phyloP scores from a whole-genome alignment of 2,888 invertebrate genomes.

The Chrysolina americana region DNA sequence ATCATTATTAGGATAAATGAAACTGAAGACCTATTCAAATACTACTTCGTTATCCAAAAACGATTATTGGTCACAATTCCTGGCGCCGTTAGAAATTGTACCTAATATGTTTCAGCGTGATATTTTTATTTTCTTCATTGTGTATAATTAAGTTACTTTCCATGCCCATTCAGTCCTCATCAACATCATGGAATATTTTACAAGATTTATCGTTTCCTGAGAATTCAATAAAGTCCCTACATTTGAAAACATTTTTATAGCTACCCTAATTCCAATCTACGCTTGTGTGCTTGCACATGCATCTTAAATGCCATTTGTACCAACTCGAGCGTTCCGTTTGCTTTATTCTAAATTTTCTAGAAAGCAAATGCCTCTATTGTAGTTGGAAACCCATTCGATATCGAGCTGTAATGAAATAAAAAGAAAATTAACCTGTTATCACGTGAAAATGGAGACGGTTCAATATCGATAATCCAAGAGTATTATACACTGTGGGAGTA shows the following conservation, averaged over 20 bases:
- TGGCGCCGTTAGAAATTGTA: no score
- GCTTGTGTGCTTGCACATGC: not conserved
- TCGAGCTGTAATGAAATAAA: not conserved
- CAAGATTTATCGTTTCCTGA: not conserved
- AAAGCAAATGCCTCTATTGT: not conserved
- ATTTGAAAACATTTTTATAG: not conserved
- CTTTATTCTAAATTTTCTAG: not conserved
- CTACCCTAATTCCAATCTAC: not conserved
- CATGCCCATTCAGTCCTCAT: no score
- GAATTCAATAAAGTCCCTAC: not conserved
- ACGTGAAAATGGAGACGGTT: not conserved
- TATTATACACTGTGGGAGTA: no score
- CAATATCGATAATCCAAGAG: not conserved
- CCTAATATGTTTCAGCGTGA: no score
- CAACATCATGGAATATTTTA: no score
- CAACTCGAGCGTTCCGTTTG: not conserved
- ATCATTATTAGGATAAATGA: no score
- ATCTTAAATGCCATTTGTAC: conserved; percentile 3
- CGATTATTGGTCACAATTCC: no score
- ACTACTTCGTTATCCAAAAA: no score
- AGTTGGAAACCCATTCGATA: not conserved
- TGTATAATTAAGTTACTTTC: no score
- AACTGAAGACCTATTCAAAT: no score
- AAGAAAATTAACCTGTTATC: not conserved
- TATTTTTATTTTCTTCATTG: no score